Base-by-base conservation (phyloP, 92 coral and sea anemone genomes). In the Isaurus tuberculatus region DNA sequence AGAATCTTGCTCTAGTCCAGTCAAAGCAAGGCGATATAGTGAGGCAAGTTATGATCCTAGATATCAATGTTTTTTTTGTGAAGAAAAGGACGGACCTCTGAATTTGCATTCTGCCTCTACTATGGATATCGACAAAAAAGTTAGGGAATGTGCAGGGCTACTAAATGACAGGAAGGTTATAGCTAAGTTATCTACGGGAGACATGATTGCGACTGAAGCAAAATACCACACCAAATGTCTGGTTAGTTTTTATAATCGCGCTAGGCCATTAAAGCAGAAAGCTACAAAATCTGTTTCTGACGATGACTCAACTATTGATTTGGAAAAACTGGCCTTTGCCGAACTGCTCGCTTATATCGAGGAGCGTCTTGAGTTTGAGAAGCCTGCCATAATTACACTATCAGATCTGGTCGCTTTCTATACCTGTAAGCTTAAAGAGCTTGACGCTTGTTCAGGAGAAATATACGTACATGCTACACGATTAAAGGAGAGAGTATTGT, bases 241-340 rank as follows among this genome's bases (percentile, higher is more conserved):
- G 65, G 77, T 68, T 29, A 61, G 37, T 66, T 73, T 81, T 36
- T 68, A 81, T 61, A 81, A 81, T 64, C 49, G 34, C 20, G 72
- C 72, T 66, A 66, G 72, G 43, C 72, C 61, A 37, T 83, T 86
- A 29, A 32, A 70, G 83, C 72, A 79, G 75, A 79, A 82, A 71
- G 48, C 75, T 60, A 30, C 72, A 66, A 66, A 66, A 66, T 75
- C 91, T 49, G 69, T 87, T 64, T 40, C 83, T 83, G 74, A 44
- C 79, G 84, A 79, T 65, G 49, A 71, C 66, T 68, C 88, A 83
- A 57, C 94, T 61, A 73, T 63, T 26, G 80, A 81, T 68, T 79
- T 79, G 53, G 87, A 90, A 34, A 88, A 90, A 69, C 86, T 90
- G 37, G 94, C 89, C 10, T 90, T 90, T 84, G 91, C 91, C 73